Evolutionary conservation across 2,888 invertebrate species (phyloP).

Genomic region (Patella depressa): DNA sequence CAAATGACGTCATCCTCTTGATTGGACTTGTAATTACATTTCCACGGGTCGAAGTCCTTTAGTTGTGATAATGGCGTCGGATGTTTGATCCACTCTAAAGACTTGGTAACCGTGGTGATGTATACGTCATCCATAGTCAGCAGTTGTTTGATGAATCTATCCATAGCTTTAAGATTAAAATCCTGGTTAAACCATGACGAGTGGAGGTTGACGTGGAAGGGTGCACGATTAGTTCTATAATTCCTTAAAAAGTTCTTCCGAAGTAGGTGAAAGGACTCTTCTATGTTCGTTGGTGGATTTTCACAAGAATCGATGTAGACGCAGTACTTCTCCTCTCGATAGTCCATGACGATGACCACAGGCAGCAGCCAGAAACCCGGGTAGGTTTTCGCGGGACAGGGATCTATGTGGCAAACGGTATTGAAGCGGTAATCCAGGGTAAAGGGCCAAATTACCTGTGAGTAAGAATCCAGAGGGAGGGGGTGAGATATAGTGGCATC

Average conservation of each 20-base stretch:
- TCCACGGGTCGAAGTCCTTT: conserved; percentile 55
- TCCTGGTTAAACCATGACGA: conserved; percentile 75
- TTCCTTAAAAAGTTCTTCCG: conserved; percentile 83
- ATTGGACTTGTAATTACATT: conserved; percentile 42
- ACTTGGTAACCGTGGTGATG: conserved; percentile 54
- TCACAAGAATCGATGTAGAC: conserved; percentile 63
- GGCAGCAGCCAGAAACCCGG: conserved; percentile 80
- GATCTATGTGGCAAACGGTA: conserved; percentile 61
- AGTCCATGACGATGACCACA: conserved; percentile 72
- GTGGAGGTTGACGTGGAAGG: conserved; percentile 86
- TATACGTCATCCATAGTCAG: conserved; percentile 62
- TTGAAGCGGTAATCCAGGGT: conserved; percentile 81
- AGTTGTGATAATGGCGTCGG: conserved; percentile 53
- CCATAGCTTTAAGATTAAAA: conserved; percentile 60
- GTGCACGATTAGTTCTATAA: conserved; percentile 79
- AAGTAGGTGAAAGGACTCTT: conserved; percentile 73
- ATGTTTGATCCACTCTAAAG: conserved; percentile 59
- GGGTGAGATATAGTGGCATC: conserved; percentile 74
- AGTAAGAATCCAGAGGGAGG: conserved; percentile 84
- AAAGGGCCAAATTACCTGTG: conserved; percentile 92
- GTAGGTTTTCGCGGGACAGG: conserved; percentile 56
- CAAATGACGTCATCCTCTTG: conserved; percentile 30
- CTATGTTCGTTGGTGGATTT: conserved; percentile 56
- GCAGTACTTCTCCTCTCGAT: conserved; percentile 57
- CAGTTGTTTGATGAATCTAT: conserved; percentile 57